Evolutionary conservation across 2,888 invertebrate genomes (phyloP).

Genomic region (Troides oblongomaculatus): DNA sequence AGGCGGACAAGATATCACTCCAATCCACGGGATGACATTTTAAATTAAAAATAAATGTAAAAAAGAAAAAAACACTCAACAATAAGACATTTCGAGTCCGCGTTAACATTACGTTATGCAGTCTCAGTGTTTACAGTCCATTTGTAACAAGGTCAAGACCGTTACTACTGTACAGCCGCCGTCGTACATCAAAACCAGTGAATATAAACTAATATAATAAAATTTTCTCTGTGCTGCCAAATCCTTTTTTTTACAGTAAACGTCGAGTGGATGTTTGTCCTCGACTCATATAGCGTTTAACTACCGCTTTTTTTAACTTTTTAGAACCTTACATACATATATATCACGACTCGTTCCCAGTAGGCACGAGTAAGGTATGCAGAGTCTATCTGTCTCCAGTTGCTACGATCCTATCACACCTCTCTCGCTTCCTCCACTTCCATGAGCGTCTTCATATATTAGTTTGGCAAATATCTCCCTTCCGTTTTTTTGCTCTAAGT

Average conservation of each 20-base stretch:
- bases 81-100: conserved; percentile 18
- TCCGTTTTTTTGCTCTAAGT: too few relatives aligned
- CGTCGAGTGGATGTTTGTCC: conserved; percentile 20
- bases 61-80: neutral
- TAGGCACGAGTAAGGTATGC: too few relatives aligned
- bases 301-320: neutral
- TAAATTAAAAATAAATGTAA: neutral
- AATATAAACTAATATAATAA: conserved; percentile 19
- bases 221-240: conserved; percentile 23
- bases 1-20: too few relatives aligned
- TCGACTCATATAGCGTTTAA: conserved; percentile 11
- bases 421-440: too few relatives aligned
- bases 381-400: too few relatives aligned
- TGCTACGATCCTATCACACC: too few relatives aligned
- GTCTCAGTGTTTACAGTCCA: conserved; percentile 7
- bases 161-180: conserved; percentile 1
- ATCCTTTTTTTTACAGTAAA: conserved; percentile 23
- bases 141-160: conserved; percentile 26
- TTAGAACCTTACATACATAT: too few relatives aligned
- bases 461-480: too few relatives aligned
- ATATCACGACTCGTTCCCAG: too few relatives aligned
- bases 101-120: conserved; percentile 2
- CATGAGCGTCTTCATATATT: too few relatives aligned
- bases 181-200: conserved; percentile 18
- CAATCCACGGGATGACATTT: too few relatives aligned